Evolutionary conservation across 2,113 vertebrate species (phyloP).

Genomic region (Indri indri): DNA sequence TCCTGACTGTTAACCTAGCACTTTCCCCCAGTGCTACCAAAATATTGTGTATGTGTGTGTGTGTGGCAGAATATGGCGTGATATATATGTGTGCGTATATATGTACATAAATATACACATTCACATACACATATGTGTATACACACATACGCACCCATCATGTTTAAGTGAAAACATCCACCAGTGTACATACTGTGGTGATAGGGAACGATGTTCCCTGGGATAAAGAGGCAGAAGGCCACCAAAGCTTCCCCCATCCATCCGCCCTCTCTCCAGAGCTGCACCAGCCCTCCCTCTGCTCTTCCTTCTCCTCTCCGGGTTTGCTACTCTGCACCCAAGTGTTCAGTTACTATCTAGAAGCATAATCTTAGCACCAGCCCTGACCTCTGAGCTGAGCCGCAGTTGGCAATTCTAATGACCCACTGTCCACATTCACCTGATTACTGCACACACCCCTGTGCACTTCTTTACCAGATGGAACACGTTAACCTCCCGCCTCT

Average conservation of each 20-base stretch:
- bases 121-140: not conserved
- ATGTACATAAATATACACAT: not conserved
- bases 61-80: not conserved
- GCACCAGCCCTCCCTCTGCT: not conserved
- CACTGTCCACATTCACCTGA: not conserved
- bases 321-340: not conserved
- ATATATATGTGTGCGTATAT: not conserved
- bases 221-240: not conserved
- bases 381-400: not conserved
- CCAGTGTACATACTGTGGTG: not conserved
- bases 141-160: not conserved
- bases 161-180: not conserved
- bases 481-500: not conserved
- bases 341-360: not conserved
- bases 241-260: not conserved
- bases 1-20: not conserved
- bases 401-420: not conserved
- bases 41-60: not conserved
- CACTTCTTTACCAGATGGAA: not conserved
- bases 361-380: not conserved
- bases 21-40: not conserved
- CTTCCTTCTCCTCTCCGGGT: not conserved
- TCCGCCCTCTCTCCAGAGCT: not conserved
- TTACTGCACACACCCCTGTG: not conserved
- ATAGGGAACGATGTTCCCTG: not conserved